Base-by-base conservation (phyloP, 2,797 vertebrate genomes). In the Halcyon smyrnensis region DNA sequence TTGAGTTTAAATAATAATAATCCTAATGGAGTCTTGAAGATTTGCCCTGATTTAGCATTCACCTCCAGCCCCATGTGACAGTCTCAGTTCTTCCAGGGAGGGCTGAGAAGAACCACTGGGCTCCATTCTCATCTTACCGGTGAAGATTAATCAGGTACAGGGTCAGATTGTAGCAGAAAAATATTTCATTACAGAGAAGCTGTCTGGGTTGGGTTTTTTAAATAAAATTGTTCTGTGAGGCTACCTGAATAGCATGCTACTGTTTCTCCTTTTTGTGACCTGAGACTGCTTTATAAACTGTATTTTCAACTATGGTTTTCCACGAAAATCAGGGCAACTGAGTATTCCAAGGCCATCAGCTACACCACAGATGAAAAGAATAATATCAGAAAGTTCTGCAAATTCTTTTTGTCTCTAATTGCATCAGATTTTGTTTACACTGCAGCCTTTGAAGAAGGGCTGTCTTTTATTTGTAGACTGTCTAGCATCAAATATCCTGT, bases 391-490 rank as follows among this genome's bases (percentile, higher is more conserved):
- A 91, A 84, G 48, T 95, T 96, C 65, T 86, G 56, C 32, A 75
- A 25, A 30, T 60, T 67, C 48, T 67, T 65, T 77, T 60, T 50
- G 2, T 57, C 83, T 75, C 13, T 27, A 67, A 81, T 68, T 86
- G 27, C 57, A 48, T 69, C 54, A n/a, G 36, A 15, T 78, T 90
- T 86, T 95, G 74, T 77, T 93, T 65, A 65, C 48, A 12, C 28
- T 63, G 54, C 74, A 89, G 6, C 53, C 76, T 71, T 56, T 93
- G 45, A 63, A 54, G 76, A 82, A 78, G 36, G 54, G 9, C 63
- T 93, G 62, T 41, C 41, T 92, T 57, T 92, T 83, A 48, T 68
- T 92, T 87, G 89, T 84, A 64, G 37, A 65, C 60, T 89, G 43
- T 67, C 24, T 84, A 39, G 46, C 41, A 62, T 83, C 39, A 86